Evolutionary conservation across 2,888 invertebrate genomes (phyloP).

Genomic region (Hydrotaea diabolus): DNA sequence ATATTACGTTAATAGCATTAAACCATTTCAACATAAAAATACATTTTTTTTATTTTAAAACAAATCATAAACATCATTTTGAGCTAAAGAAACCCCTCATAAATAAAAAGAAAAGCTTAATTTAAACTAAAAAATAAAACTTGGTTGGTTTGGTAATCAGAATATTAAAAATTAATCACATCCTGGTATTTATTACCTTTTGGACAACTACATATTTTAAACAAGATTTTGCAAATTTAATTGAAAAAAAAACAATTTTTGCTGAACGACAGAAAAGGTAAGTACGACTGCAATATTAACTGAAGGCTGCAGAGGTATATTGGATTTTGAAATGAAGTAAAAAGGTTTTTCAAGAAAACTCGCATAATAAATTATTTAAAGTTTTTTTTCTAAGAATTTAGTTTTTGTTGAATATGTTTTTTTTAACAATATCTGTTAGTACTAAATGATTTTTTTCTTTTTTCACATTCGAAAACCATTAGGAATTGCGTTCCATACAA

Average conservation of each 20-base stretch:
- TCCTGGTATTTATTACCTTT: constrained; percentile 38
- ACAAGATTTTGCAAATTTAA: constrained; percentile 30
- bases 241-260: constrained; percentile 11
- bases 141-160: neutral
- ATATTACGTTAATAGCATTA: neutral
- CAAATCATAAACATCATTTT: neutral
- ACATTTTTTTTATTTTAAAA: neutral
- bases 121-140: neutral
- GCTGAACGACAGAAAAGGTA: constrained; percentile 53
- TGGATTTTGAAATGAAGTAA: constrained; percentile 18
- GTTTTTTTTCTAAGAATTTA: neutral
- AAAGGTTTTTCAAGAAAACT: constrained; percentile 43
- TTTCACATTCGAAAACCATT: constrained; percentile 52
- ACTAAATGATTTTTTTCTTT: constrained; percentile 28
- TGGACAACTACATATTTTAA: constrained; percentile 30
- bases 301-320: constrained; percentile 61
- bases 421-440: neutral
- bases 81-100: neutral
- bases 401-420: neutral
- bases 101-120: constrained; percentile 10
- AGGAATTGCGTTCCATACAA: constrained; percentile 80
- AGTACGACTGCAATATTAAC: constrained; percentile 39
- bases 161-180: neutral
- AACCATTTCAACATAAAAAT: neutral
- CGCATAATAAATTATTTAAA: constrained; percentile 7